These are phyloP conservation scores for Ranitomeya imitator DNA, from an alignment of 2,113 vertebrate genomes.

Conservation along the genomic window DNA sequence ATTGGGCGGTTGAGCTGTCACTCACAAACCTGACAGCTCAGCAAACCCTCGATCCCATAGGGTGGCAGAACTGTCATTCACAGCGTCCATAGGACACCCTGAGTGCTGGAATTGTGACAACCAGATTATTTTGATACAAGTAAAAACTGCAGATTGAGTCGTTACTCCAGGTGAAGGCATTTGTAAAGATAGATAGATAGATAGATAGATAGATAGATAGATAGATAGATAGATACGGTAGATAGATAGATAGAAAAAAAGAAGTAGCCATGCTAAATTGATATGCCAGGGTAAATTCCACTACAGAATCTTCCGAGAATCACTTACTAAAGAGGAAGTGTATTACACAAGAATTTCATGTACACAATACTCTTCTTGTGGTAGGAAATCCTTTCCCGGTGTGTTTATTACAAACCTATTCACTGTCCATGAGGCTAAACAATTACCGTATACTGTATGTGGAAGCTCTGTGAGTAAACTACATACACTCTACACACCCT, in stretches of 20 bases:
- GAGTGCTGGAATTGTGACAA: too few species aligned
- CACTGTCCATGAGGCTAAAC: slow-evolving; percentile 14
- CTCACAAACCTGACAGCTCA: too few species aligned
- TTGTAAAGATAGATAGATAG: too few species aligned
- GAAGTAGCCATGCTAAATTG: not conserved
- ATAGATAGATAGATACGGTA: not conserved
- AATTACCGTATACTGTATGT: not conserved
- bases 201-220: too few species aligned
- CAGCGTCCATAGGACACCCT: too few species aligned
- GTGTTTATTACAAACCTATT: slow-evolving; percentile 58
- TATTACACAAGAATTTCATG: slow-evolving; percentile 60
- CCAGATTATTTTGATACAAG: too few species aligned
- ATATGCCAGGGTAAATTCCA: not conserved
- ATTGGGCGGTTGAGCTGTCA: too few species aligned
- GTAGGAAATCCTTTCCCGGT: slow-evolving; percentile 62
- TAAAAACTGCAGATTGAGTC: too few species aligned
- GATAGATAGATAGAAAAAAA: not conserved
- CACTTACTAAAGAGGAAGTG: slow-evolving; percentile 65
- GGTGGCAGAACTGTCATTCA: too few species aligned
- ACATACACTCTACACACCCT: not conserved
- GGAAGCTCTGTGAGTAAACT: not conserved
- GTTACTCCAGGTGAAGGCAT: too few species aligned
- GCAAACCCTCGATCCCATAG: too few species aligned
- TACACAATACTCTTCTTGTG: slow-evolving; percentile 47
- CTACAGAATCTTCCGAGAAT: slow-evolving; percentile 64